phyloP scores from a whole-genome alignment of 2,113 vertebrate species.

The Pomatorhinus ruficollis region DNA sequence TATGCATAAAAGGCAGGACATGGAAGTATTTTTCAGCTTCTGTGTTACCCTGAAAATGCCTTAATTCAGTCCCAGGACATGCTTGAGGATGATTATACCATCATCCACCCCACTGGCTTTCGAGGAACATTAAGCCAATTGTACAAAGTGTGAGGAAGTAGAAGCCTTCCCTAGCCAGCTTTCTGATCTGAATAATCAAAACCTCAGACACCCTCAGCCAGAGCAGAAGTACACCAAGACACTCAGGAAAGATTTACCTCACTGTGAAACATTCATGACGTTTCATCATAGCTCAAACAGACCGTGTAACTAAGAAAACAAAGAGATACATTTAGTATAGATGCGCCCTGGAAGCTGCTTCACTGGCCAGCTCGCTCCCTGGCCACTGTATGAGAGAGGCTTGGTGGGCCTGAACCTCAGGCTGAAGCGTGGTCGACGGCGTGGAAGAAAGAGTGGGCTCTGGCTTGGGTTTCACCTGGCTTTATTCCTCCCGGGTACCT shows the following conservation, averaged over 20 bases:
- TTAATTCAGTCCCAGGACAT: not conserved
- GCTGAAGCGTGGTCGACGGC: too few relatives aligned
- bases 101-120: not conserved
- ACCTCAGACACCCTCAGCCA: not conserved
- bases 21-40: not conserved
- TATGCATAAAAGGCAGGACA: not conserved
- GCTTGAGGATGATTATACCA: not conserved
- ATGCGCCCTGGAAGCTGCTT: too few relatives aligned
- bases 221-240: not conserved
- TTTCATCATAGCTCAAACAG: not conserved
- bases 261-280: not conserved
- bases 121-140: accelerated
- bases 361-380: too few relatives aligned
- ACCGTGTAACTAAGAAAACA: not conserved
- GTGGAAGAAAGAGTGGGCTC: too few relatives aligned
- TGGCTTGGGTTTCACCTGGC: too few relatives aligned
- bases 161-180: not conserved
- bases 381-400: too few relatives aligned
- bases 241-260: not conserved
- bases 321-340: not conserved
- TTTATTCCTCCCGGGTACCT: too few relatives aligned
- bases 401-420: too few relatives aligned
- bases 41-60: not conserved
- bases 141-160: not conserved
- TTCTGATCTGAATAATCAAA: not conserved